Evolutionary conservation across 2,113 vertebrate species (phyloP).

Genomic region (Ammodytes marinus): DNA sequence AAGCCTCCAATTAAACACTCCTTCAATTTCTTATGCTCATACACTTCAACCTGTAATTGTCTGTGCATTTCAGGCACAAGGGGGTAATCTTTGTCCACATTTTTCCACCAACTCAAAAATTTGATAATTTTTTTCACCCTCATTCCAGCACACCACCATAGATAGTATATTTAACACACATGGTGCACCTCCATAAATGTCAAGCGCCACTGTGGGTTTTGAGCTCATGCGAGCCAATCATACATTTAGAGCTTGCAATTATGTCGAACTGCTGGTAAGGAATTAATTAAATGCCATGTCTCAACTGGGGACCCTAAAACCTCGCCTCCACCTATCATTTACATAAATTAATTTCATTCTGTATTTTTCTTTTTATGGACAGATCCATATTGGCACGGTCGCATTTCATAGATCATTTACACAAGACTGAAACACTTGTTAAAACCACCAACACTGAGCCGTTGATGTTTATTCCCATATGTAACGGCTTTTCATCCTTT

Average conservation of each 20-base stretch:
- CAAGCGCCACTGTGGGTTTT: constrained; percentile 73
- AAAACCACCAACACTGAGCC: constrained; percentile 71
- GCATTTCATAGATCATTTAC: constrained; percentile 81
- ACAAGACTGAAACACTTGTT: constrained; percentile 76
- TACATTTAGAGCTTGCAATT: constrained; percentile 87
- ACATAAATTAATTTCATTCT: constrained; percentile 88
- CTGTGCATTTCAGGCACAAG: constrained; percentile 37
- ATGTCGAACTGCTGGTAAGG: constrained; percentile 82
- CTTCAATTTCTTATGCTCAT: constrained; percentile 67
- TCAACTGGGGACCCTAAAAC: constrained; percentile 53
- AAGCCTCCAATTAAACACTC: constrained; percentile 74
- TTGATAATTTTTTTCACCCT: constrained; percentile 13
- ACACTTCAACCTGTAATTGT: constrained; percentile 65
- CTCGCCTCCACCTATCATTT: constrained; percentile 81
- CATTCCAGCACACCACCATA: constrained; percentile 52
- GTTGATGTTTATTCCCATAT: constrained; percentile 79
- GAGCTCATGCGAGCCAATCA: constrained; percentile 76
- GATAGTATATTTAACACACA: constrained; percentile 25
- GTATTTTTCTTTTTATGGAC: constrained; percentile 78
- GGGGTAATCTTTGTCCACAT: constrained; percentile 34
- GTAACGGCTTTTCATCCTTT: constrained; percentile 72
- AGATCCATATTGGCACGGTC: constrained; percentile 81
- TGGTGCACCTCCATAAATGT: constrained; percentile 83
- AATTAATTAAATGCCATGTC: constrained; percentile 87
- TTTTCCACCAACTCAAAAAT: constrained; percentile 37